A percentile compares a stretch with the other conserved stretches of the same genome.
Conservation (phyloP, 2,888 invertebrate genomes). For the Eumerus sabulonum region DNA sequence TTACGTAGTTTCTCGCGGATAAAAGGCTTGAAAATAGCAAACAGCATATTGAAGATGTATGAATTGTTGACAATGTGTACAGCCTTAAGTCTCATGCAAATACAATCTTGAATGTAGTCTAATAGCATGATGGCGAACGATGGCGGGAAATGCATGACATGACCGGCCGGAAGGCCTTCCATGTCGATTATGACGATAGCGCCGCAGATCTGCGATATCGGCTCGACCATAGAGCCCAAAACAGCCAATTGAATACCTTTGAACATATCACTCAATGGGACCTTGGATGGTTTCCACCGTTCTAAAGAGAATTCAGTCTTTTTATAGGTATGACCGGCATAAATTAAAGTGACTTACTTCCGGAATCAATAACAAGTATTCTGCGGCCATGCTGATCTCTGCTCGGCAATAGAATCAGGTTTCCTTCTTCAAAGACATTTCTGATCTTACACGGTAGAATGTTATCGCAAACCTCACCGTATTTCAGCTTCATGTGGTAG, state of each 20-base stretch:
- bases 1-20: conserved; percentile 89
- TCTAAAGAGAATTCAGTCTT: conserved; percentile 76
- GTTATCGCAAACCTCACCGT: conserved; percentile 83
- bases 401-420: conserved; percentile 85
- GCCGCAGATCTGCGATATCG: conserved; percentile 88
- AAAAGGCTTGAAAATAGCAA: conserved; percentile 92
- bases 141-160: conserved; percentile 88
- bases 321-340: not conserved
- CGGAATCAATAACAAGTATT: conserved; percentile 85
- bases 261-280: conserved; percentile 84
- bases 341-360: conserved; percentile 80
- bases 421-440: conserved; percentile 83
- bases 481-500: conserved; percentile 84
- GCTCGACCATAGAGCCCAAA: conserved; percentile 88
- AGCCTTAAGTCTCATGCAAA: conserved; percentile 90
- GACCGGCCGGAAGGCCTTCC: conserved; percentile 86
- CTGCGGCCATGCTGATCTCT: conserved; percentile 85
- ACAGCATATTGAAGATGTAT: conserved; percentile 90
- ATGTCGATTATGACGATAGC: conserved; percentile 87
- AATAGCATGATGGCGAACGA: conserved; percentile 86
- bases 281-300: conserved; percentile 87
- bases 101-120: conserved; percentile 89
- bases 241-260: conserved; percentile 85
- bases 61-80: conserved; percentile 95
- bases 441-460: conserved; percentile 83